phyloP scores from a whole-genome alignment of 37 sponge, comb jelly and placozoan species.

The Axinella damicornis region DNA sequence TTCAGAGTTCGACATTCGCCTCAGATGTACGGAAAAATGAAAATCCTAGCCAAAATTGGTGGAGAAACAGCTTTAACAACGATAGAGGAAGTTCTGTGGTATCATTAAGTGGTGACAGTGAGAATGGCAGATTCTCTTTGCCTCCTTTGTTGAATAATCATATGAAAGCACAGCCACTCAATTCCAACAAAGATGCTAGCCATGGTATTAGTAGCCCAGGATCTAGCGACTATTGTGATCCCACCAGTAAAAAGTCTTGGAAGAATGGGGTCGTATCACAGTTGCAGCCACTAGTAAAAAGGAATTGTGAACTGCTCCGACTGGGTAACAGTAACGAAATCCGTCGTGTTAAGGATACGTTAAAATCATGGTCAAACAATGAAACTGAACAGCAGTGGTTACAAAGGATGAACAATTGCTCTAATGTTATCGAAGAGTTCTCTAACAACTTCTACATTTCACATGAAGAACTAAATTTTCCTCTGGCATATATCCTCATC shows the following conservation, averaged over 20 bases:
- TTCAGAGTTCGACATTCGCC: too few species aligned
- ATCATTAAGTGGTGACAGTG: too few species aligned
- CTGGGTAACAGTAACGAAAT: background rate
- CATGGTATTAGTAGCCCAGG: too few species aligned
- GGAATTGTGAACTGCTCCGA: background rate
- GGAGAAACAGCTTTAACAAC: too few species aligned
- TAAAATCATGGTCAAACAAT: background rate
- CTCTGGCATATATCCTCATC: conserved; percentile 16
- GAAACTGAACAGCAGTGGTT: conserved; percentile 1
- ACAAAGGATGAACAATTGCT: conserved; percentile 3
- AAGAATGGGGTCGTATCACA: background rate
- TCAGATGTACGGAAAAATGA: too few species aligned
- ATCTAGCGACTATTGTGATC: background rate
- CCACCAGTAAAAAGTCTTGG: background rate
- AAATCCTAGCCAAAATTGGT: too few species aligned
- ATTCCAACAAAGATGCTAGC: too few species aligned
- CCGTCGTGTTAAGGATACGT: background rate
- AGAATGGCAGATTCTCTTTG: too few species aligned
- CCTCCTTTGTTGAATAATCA: too few species aligned
- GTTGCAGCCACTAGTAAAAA: background rate
- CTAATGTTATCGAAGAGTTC: conserved; percentile 8
- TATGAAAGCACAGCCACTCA: too few species aligned
- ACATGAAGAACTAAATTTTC: conserved; percentile 18
- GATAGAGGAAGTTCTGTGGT: too few species aligned
- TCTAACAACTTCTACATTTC: conserved; percentile 41